A percentile compares a stretch with the other conserved stretches of the same genome.
Evolutionary conservation across 2,888 invertebrate species (phyloP).

Genomic region (Lysandra coridon): DNA sequence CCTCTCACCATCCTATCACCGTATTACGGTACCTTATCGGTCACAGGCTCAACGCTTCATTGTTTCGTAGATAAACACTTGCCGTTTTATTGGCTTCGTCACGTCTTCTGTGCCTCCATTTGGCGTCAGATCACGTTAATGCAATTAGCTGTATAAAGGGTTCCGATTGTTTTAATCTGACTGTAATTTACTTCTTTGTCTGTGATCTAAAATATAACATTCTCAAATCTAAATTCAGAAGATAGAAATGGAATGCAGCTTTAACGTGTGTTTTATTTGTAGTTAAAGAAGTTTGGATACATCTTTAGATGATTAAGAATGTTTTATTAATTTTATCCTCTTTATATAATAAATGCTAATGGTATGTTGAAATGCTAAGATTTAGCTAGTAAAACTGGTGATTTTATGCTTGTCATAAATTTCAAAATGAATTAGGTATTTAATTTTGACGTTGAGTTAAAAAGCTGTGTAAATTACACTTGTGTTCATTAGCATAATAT

Average conservation of each 20-base stretch:
- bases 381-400: not conserved
- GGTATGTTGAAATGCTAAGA: not conserved
- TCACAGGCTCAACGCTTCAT: conserved; percentile 40
- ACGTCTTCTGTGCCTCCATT: conserved; percentile 25
- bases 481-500: conserved; percentile 16
- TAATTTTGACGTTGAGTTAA: not conserved
- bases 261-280: too few species aligned
- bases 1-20: conserved; percentile 42
- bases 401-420: not conserved
- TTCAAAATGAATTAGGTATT: not conserved
- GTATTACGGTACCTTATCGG: conserved; percentile 43
- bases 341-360: not conserved
- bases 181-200: not conserved
- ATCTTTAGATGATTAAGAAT: not conserved
- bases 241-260: too few species aligned
- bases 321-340: not conserved
- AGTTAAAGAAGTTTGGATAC: too few species aligned
- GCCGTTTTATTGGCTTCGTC: conserved; percentile 37
- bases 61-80: conserved; percentile 38
- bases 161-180: not conserved
- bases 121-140: not conserved
- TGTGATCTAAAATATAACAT: not conserved
- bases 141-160: not conserved
- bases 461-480: not conserved
- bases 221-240: too few species aligned